A percentile compares a stretch with the other conserved stretches of the same genome.
Evolutionary conservation across 1,140 invertebrate genomes (phyloP).

Genomic region (Drosophila baimaii): DNA sequence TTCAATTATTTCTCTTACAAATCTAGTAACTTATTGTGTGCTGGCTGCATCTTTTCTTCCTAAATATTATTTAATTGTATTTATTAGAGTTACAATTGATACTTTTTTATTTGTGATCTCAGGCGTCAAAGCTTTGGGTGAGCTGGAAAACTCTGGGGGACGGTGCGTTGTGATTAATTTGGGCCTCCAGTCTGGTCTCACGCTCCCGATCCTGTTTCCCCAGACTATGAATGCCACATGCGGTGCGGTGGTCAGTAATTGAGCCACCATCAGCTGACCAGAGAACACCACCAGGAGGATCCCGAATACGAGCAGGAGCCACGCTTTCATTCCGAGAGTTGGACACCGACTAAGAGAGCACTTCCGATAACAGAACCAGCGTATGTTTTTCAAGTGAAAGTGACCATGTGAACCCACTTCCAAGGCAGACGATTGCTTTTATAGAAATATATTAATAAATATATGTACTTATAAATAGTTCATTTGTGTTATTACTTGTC

Average conservation of each 20-base stretch:
- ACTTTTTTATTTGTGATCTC: not conserved
- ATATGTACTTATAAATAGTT: no score
- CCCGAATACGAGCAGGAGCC: not conserved
- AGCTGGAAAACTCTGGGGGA: not conserved
- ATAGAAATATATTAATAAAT: no score
- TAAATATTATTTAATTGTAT: no score
- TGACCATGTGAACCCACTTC: no score
- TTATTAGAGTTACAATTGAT: no score
- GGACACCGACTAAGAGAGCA: not conserved
- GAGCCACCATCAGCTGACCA: not conserved
- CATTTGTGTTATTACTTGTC: no score
- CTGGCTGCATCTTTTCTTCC: no score
- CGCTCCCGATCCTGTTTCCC: not conserved
- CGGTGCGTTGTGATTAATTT: not conserved
- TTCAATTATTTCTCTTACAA: no score
- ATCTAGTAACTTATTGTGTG: no score
- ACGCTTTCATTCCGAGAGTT: conserved; percentile 1
- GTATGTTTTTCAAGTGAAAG: no score
- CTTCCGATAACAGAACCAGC: not conserved
- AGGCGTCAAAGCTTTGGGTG: rapidly evolving
- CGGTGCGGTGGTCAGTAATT: not conserved
- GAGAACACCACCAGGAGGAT: not conserved
- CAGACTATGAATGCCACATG: not conserved
- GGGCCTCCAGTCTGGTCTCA: not conserved
- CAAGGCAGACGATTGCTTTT: no score